phyloP scores from a whole-genome alignment of 1,140 invertebrate species.

The Ridgeia piscesae region DNA sequence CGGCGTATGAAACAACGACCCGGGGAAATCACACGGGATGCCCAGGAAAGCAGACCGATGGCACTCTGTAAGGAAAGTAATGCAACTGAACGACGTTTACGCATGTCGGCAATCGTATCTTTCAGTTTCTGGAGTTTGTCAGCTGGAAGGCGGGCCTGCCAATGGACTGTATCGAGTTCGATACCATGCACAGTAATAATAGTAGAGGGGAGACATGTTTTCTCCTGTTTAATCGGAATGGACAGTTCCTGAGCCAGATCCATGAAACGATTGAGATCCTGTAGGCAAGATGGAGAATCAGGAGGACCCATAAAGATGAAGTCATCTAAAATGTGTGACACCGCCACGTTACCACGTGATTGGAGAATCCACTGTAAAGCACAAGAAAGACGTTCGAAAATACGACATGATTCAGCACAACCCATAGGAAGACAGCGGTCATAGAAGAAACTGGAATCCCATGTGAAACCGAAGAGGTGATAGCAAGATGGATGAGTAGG shows the following conservation, averaged over 20 bases:
- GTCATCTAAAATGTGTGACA: neutral
- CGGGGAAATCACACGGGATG: neutral
- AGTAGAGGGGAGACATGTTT: no score
- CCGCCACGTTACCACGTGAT: neutral
- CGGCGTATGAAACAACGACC: neutral
- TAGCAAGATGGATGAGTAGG: constrained; percentile 6
- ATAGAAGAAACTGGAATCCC: neutral
- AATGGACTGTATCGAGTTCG: neutral
- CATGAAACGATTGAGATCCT: neutral
- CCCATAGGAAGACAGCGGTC: neutral
- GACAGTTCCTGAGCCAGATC: neutral
- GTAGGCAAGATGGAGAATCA: neutral
- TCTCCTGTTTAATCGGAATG: neutral
- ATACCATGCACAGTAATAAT: neutral
- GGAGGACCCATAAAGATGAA: neutral
- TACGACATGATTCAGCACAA: neutral
- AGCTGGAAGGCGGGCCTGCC: neutral
- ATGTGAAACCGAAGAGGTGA: neutral
- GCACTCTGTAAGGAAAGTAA: neutral
- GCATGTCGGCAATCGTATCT: neutral
- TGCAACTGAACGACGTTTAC: neutral
- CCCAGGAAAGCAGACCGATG: neutral
- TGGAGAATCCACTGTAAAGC: neutral
- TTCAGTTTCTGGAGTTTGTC: neutral
- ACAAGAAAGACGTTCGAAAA: neutral